Evolutionary conservation across 2,113 vertebrate genomes (phyloP).

Genomic region (Apodemus sylvaticus): DNA sequence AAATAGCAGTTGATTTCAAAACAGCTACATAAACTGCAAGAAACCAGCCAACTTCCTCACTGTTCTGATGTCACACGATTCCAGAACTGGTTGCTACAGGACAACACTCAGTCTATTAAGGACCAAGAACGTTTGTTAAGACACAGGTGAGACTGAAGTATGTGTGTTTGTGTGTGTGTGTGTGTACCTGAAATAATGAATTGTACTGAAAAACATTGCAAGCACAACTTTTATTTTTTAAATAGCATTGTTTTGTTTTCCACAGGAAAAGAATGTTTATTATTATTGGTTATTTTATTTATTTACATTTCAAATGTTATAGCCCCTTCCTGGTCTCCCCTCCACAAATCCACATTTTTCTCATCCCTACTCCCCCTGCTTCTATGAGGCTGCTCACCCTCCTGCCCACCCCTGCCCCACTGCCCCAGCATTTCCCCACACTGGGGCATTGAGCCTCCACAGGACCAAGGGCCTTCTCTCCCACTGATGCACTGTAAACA

Average conservation of each 20-base stretch:
- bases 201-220: background rate
- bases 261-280: too few species aligned
- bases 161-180: background rate
- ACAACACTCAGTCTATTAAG: conserved; percentile 42
- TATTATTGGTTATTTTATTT: too few species aligned
- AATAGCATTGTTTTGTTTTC: background rate
- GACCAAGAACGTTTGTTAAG: conserved; percentile 77
- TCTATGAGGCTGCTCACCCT: too few species aligned
- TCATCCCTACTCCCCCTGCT: too few species aligned
- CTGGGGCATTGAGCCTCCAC: too few species aligned
- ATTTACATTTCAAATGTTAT: too few species aligned
- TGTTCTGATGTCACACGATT: conserved; percentile 53
- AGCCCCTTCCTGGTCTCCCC: too few species aligned
- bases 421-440: too few species aligned
- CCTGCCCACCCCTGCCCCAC: too few species aligned
- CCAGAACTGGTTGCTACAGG: conserved; percentile 74
- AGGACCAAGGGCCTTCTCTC: too few species aligned
- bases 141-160: conserved; percentile 68
- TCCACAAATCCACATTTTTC: too few species aligned
- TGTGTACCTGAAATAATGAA: background rate
- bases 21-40: conserved; percentile 72
- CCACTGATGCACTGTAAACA: background rate
- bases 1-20: conserved; percentile 77
- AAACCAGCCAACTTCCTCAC: conserved; percentile 15
- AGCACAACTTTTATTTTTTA: background rate